These are phyloP conservation scores for Scaptomyza caliginosa DNA, from an alignment of 2,888 invertebrate genomes.

Conservation along the genomic window DNA sequence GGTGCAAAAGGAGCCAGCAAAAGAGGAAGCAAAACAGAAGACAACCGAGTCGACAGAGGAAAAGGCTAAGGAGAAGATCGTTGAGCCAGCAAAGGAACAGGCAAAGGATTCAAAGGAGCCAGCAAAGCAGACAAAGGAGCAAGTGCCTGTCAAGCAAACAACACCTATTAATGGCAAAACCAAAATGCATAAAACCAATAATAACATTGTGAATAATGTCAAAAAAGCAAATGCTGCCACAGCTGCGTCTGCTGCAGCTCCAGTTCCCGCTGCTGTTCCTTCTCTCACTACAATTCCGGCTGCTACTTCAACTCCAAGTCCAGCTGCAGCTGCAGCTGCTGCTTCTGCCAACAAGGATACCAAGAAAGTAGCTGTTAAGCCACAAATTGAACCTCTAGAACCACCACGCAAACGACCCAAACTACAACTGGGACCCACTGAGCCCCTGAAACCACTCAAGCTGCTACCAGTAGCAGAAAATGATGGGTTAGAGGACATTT, in stretches of 20 bases:
- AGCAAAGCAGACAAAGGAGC: neutral
- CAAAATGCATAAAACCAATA: conserved; percentile 20
- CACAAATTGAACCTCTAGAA: conserved; percentile 1
- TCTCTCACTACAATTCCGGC: no score
- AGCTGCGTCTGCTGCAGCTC: neutral
- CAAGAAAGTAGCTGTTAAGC: neutral
- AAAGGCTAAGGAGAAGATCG: neutral
- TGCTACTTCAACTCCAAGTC: neutral
- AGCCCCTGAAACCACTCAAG: neutral
- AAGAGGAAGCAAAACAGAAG: neutral
- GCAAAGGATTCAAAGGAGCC: neutral
- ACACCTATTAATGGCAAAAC: conserved; percentile 52
- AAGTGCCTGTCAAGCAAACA: neutral
- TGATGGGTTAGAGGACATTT: conserved; percentile 89
- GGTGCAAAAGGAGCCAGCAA: neutral
- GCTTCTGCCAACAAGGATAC: neutral
- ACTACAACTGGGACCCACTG: conserved; percentile 23
- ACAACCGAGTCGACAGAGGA: neutral
- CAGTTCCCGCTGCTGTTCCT: neutral
- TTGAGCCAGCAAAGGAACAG: neutral
- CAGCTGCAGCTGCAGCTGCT: neutral
- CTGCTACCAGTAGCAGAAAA: neutral
- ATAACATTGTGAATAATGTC: conserved; percentile 14
- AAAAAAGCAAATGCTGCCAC: neutral
- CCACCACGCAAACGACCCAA: conserved; percentile 61